Evolutionary conservation across 2,888 invertebrate species (phyloP), one percentile per base, ranked within the genome.

Genomic region (Cantharis rustica): DNA sequence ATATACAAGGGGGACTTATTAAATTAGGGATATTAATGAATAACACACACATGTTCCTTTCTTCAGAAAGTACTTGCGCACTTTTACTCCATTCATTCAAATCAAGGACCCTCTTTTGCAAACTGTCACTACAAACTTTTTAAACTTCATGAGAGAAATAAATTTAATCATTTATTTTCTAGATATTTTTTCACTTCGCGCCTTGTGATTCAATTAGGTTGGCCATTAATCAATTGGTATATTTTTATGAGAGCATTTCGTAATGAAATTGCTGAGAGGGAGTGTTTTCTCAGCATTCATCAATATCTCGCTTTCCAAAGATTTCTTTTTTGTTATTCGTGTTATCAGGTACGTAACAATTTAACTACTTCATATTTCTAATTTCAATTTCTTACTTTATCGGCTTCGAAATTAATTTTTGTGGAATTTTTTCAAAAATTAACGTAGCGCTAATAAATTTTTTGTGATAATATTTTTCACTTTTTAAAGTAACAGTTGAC

Each of bases 171-270:
- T 86, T 86, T 85, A 86, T 86, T 85, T 84, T 84, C 82, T 82
- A 83, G 84, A 85, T 85, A 84, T 78, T 84, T 86, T 86, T 86
- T 85, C 84, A 83, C 85, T 86, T 86, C 85, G 84, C 86, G 86
- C 86, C 86, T 86, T 85, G 83, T 86, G 86, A 87, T 87, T 86
- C 87, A 87, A 88, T 88, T 88, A 87, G 86, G 82, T 84, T 83
- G 82, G 84, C 86, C 87, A 88, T 88, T 88, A 87, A 87, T 88
- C 88, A 88, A 87, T 86, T 85, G 86, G 86, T 87, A 86, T 86
- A 86, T 86, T 86, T 87, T 86, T 85, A 86, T 86, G 86, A 85
- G 84, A 85, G 85, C 85, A 86, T 86, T 85, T 84, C 84, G 83
- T 86, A 87, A 87, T 86, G 86, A 87, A 87, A 86, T 86, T 86